Base-by-base conservation (phyloP, 2,797 vertebrate genomes). In the Lutjanus argentimaculatus region DNA sequence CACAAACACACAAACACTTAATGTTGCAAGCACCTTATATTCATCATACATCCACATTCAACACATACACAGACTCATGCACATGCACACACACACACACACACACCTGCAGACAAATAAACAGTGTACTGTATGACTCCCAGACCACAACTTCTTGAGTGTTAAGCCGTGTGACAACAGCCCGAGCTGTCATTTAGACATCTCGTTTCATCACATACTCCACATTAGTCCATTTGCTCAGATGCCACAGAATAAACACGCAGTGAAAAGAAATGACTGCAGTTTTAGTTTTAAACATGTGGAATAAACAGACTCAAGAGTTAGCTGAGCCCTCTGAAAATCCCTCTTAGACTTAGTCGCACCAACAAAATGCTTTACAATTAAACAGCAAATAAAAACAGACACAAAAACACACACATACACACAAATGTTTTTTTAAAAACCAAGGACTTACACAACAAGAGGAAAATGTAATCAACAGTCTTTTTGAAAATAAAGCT, bases 161-260 rank as follows among this genome's bases (percentile, higher is more conserved):
- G 84, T 86, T 91, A 92, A 92, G 88, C 88, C 74, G 87, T 91
- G 84, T 87, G 92, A 93, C 92, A 93, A 92, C 90, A 91, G 87
- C 83, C 85, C 1, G 61, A 42, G 84, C 75, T 89, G 89, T 90
- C 90, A 85, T 93, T 93, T 85, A 83, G 86, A 92, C 91, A 21
- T 85, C 71, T 88, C 77, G 76, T 94, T 94, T 95, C 94, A 95
- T 93, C 92, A 93, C 91, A 83, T 85, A 90, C 88, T 92, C 86
- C 82, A 83, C 86, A 91, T 91, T 89, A 84, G 82, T 87, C 73
- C 77, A 78, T 91, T 93, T 90, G 86, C 88, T 83, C 72, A 82
- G 74, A 90, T 88, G 85, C 85, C 90, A 69, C 90, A 85, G 86
- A 86, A 48, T 89, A 94, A 94, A 93, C 91, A 92, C 1, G 2